A percentile compares a stretch with the other conserved stretches of the same genome.
phyloP scores from a whole-genome alignment of 2,888 invertebrate species.

The Chymomyza fuscimana region DNA sequence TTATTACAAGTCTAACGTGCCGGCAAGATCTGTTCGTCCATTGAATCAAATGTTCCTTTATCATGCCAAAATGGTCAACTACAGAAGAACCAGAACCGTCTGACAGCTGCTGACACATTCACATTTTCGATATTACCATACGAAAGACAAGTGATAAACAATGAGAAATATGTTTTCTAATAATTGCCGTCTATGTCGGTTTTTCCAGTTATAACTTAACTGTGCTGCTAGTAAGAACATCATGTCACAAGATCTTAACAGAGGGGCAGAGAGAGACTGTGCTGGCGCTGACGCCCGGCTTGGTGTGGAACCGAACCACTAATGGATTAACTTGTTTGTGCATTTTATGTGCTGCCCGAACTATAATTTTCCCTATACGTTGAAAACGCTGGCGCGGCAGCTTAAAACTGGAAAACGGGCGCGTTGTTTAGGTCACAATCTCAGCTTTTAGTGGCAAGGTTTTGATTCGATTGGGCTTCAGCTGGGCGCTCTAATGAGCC shows the following conservation, averaged over 20 bases:
- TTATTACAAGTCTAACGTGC: conserved; percentile 29
- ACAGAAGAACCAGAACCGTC: conserved; percentile 12
- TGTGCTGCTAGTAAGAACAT: conserved; percentile 34
- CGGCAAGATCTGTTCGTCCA: neutral
- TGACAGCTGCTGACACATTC: conserved; percentile 54
- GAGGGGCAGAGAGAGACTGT: neutral
- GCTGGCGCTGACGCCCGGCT: neutral
- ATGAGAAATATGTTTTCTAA: conserved; percentile 49
- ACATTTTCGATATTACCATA: conserved; percentile 65
- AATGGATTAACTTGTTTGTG: conserved; percentile 72
- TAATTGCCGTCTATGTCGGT: conserved; percentile 41
- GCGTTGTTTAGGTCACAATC: neutral
- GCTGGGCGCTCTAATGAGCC: conserved; percentile 56
- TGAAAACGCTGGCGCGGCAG: neutral
- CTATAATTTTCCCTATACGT: conserved; percentile 49
- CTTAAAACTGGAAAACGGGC: neutral
- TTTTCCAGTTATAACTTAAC: conserved; percentile 57
- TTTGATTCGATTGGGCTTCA: neutral
- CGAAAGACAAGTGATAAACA: conserved; percentile 43
- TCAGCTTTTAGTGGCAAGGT: conserved; percentile 16
- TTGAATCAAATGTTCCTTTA: neutral
- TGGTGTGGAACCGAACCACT: conserved; percentile 46
- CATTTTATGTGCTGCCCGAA: conserved; percentile 53
- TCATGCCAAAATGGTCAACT: conserved; percentile 20
- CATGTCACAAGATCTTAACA: conserved; percentile 5